phyloP scores from a whole-genome alignment of 2,797 vertebrate species.

The Premnoplex brunnescens region DNA sequence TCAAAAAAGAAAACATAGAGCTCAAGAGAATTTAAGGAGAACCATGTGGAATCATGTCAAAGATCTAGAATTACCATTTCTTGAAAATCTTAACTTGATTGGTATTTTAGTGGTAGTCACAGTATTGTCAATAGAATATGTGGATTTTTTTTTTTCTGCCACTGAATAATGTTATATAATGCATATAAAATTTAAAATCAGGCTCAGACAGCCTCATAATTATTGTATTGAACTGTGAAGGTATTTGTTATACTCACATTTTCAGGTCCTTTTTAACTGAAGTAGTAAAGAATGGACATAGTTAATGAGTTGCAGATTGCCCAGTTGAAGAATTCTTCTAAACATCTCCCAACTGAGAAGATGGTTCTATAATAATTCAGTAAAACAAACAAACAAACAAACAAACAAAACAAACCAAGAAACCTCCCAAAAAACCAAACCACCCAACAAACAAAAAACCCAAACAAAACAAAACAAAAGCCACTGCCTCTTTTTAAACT shows the following conservation, averaged over 20 bases:
- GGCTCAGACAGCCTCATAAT: background rate
- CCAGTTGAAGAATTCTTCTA: background rate
- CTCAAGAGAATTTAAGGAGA: background rate
- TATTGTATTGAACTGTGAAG: background rate
- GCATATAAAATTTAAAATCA: background rate
- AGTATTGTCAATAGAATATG: background rate
- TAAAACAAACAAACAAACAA: background rate
- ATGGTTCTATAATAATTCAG: background rate
- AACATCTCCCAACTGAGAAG: background rate
- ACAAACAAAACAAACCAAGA: no score
- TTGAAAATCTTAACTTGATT: background rate
- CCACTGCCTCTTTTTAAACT: background rate
- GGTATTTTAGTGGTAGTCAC: background rate
- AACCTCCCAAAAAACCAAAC: no score
- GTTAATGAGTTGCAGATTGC: background rate
- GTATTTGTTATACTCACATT: background rate
- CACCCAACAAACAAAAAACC: no score
- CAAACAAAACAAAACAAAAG: background rate
- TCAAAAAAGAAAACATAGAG: background rate
- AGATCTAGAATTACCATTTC: background rate
- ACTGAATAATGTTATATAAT: background rate
- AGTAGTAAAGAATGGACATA: background rate
- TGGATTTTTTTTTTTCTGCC: rapidly evolving
- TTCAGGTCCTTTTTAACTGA: background rate
- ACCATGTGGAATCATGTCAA: background rate